Percentiles rank a stretch among this genome's conserved stretches.
Evolutionary conservation across 2,113 vertebrate species (phyloP).

Genomic region (Circaetus cinerascens): DNA sequence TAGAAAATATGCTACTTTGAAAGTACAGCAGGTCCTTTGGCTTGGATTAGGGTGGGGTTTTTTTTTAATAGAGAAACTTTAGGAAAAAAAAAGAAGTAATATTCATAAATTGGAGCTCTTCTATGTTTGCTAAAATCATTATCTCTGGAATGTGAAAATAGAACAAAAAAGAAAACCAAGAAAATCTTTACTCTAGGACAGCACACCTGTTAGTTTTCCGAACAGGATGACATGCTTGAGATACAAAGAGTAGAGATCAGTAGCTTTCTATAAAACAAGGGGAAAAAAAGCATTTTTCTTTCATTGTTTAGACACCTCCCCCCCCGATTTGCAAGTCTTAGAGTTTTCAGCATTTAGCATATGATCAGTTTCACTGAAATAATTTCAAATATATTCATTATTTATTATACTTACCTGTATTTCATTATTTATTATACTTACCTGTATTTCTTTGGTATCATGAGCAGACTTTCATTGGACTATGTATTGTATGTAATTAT

Average conservation of each 20-base stretch:
- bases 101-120: neutral
- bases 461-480: neutral
- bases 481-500: neutral
- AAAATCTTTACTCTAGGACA: neutral
- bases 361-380: neutral
- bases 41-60: neutral
- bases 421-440: neutral
- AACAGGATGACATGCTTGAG: neutral
- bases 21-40: neutral
- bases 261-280: neutral
- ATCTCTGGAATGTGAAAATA: neutral
- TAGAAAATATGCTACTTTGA: neutral
- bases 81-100: neutral
- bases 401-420: neutral
- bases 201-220: neutral
- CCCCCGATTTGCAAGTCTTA: neutral
- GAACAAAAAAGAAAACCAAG: neutral
- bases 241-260: neutral
- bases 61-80: neutral
- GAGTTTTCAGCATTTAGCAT: neutral
- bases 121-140: neutral
- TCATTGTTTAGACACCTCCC: too few species aligned
- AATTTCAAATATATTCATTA: neutral
- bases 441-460: neutral
- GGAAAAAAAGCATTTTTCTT: too few species aligned